Conservation (phyloP, 2,113 vertebrate species). For the Sander vitreus region DNA sequence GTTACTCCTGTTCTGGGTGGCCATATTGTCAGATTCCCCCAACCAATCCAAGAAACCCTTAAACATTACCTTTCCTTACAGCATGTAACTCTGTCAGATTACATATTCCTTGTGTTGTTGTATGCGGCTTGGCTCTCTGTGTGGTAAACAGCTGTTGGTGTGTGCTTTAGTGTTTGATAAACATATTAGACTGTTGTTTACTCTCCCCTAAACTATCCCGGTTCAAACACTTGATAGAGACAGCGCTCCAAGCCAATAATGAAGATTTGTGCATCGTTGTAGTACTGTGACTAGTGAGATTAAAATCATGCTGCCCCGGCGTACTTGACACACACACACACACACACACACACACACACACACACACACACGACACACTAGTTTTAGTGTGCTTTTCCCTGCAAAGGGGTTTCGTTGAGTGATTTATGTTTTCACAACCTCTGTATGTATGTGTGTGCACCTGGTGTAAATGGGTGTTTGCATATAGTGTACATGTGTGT, state of each 20-base stretch:
- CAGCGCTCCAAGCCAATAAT: conserved; percentile 77
- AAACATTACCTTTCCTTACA: conserved; percentile 33
- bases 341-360: conserved; percentile 3
- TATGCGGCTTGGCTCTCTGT: conserved; percentile 44
- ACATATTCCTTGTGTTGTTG: conserved; percentile 54
- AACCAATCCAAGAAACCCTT: conserved; percentile 2
- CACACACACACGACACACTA: background rate
- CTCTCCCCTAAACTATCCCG: conserved; percentile 82
- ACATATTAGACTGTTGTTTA: conserved; percentile 88
- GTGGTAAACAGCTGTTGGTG: conserved; percentile 82
- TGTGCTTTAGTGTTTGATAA: conserved; percentile 83
- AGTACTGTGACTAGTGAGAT: conserved; percentile 16
- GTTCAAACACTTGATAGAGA: conserved; percentile 79
- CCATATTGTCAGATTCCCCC: conserved; percentile 6
- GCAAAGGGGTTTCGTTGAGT: conserved; percentile 3
- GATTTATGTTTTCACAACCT: conserved; percentile 14
- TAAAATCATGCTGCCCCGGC: conserved; percentile 7
- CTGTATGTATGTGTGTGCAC: background rate
- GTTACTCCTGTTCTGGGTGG: conserved; percentile 13
- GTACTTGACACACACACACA: background rate
- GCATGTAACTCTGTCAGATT: conserved; percentile 27
- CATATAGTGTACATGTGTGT: background rate
- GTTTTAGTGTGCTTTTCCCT: conserved; percentile 6
- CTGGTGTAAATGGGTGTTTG: background rate
- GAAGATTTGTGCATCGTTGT: conserved; percentile 48